phyloP scores from a whole-genome alignment of 2,888 invertebrate genomes.

The Vesta saturnalis region DNA sequence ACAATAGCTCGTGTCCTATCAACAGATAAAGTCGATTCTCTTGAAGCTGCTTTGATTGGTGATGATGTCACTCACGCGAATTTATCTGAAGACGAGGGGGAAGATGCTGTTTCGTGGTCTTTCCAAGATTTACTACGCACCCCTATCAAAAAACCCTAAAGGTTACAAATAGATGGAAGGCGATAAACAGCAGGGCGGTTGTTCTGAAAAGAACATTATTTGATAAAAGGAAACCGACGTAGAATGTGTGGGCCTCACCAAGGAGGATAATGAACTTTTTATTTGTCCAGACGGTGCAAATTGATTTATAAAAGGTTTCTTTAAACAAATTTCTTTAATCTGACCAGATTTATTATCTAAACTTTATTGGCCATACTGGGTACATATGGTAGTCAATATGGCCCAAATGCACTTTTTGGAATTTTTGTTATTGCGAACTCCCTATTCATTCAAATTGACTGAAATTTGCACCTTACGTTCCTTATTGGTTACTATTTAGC shows the following conservation, averaged over 20 bases:
- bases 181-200: not conserved
- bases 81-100: not conserved
- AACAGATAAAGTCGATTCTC: slow-evolving; percentile 8
- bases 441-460: no score
- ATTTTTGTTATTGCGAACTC: no score
- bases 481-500: no score
- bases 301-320: not conserved
- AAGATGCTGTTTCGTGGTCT: not conserved
- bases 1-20: no score
- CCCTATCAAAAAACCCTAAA: not conserved
- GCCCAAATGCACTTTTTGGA: no score
- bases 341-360: no score
- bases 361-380: no score
- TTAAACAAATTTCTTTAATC: no score
- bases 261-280: no score
- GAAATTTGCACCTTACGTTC: no score
- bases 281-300: not conserved
- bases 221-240: not conserved
- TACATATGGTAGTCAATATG: no score
- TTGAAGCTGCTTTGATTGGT: slow-evolving; percentile 7
- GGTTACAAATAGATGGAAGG: not conserved
- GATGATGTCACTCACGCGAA: not conserved
- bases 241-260: not conserved
- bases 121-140: not conserved
- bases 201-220: not conserved